Percentiles rank a stretch among this genome's conserved stretches.
These are phyloP conservation scores for Tipula confusa DNA, from an alignment of 2,888 invertebrate species.

Conservation along the genomic window DNA sequence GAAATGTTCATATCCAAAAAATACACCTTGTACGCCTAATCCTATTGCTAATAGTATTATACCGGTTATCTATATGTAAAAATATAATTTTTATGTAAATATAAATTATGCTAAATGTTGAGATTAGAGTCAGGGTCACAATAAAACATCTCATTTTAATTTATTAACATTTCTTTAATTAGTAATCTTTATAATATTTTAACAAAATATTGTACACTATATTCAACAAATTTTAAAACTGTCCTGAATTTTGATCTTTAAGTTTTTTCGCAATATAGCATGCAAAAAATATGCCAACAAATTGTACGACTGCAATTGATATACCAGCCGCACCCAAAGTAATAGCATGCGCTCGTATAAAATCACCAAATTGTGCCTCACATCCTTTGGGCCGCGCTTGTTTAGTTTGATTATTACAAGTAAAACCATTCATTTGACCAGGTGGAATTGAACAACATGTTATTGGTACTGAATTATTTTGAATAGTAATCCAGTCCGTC, in stretches of 20 bases:
- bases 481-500: conserved; percentile 53
- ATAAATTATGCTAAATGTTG: not conserved
- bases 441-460: conserved; percentile 57
- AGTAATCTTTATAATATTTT: not conserved
- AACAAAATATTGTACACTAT: not conserved
- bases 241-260: not conserved
- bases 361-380: conserved; percentile 54
- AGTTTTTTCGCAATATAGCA: conserved; percentile 44
- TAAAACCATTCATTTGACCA: conserved; percentile 48
- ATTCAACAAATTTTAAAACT: not conserved
- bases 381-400: conserved; percentile 55
- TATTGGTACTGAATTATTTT: conserved; percentile 51
- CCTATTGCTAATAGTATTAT: conserved; percentile 72
- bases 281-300: conserved; percentile 48
- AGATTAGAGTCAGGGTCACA: not conserved
- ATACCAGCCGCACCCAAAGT: conserved; percentile 70
- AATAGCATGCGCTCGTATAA: conserved; percentile 62
- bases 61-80: conserved; percentile 71
- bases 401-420: conserved; percentile 46
- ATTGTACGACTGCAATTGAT: conserved; percentile 68
- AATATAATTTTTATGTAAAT: conserved; percentile 10
- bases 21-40: conserved; percentile 62
- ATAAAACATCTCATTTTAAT: not conserved
- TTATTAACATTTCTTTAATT: not conserved
- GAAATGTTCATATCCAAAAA: conserved; percentile 63